These are phyloP conservation scores for Volucella bombylans DNA, from an alignment of 2,888 invertebrate species.

Conservation along the genomic window DNA sequence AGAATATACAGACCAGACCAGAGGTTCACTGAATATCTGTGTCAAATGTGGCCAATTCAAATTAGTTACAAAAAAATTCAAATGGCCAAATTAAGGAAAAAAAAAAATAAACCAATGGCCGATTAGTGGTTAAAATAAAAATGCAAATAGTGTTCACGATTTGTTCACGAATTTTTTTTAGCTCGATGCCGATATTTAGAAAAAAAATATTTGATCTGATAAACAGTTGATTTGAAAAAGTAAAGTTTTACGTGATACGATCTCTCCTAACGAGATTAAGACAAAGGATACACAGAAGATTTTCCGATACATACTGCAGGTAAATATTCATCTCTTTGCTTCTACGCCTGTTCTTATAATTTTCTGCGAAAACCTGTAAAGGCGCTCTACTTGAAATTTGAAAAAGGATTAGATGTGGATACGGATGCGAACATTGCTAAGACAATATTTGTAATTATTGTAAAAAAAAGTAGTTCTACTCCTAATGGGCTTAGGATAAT, in stretches of 20 bases:
- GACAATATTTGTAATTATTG: conserved; percentile 62
- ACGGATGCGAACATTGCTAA: conserved; percentile 6
- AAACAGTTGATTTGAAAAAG: conserved; percentile 38
- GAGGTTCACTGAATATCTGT: conserved; percentile 16
- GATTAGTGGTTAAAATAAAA: not conserved
- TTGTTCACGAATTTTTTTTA: too few species aligned
- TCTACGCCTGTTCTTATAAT: conserved; percentile 43
- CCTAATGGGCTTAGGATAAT: conserved; percentile 71
- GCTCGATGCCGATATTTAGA: not conserved
- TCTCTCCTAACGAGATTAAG: conserved; percentile 55
- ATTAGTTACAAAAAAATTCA: not conserved
- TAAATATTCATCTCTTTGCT: not conserved
- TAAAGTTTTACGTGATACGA: conserved; percentile 12
- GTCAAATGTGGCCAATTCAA: conserved; percentile 32
- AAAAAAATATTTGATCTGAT: not conserved
- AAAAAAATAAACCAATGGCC: not conserved
- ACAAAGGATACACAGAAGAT: conserved; percentile 41
- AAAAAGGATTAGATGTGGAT: conserved; percentile 14
- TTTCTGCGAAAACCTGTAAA: conserved; percentile 9
- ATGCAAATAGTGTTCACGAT: too few species aligned
- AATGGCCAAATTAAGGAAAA: conserved; percentile 2
- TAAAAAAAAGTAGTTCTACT: conserved; percentile 54
- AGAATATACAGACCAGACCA: not conserved
- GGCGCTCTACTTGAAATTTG: not conserved
- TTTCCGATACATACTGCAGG: not conserved